These are phyloP conservation scores for Chaetodon trifascialis DNA, from an alignment of 2,113 vertebrate species.

Conservation along the genomic window DNA sequence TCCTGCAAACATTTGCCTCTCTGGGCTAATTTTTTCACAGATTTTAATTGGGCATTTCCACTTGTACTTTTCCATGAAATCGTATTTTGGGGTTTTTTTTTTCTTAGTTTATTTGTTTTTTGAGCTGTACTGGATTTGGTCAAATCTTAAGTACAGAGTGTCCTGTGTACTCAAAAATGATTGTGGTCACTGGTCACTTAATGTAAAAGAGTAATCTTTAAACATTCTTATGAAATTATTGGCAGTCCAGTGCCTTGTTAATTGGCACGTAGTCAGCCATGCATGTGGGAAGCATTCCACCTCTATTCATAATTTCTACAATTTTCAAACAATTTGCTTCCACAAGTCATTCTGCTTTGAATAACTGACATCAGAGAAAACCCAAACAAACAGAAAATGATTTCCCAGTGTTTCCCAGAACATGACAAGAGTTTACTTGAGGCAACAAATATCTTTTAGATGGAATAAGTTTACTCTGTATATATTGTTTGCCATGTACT, in stretches of 20 bases:
- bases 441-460: background rate
- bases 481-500: constrained; percentile 44
- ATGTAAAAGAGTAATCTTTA: background rate
- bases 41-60: background rate
- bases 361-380: background rate
- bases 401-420: background rate
- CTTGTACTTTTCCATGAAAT: background rate
- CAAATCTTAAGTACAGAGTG: background rate
- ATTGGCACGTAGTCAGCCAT: constrained; percentile 7
- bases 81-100: no score
- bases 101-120: background rate
- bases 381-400: background rate
- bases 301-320: background rate
- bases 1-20: background rate
- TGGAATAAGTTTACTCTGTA: constrained; percentile 27
- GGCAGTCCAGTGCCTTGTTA: constrained; percentile 43
- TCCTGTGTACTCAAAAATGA: background rate
- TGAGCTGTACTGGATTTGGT: background rate
- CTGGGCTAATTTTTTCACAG: background rate
- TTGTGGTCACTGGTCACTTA: background rate
- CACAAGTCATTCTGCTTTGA: background rate
- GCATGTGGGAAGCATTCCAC: background rate
- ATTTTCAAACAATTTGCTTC: background rate
- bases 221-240: background rate
- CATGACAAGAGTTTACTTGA: background rate